These are phyloP conservation scores for Galaxea fascicularis DNA, from an alignment of 92 coral and sea anemone species.

Conservation along the genomic window DNA sequence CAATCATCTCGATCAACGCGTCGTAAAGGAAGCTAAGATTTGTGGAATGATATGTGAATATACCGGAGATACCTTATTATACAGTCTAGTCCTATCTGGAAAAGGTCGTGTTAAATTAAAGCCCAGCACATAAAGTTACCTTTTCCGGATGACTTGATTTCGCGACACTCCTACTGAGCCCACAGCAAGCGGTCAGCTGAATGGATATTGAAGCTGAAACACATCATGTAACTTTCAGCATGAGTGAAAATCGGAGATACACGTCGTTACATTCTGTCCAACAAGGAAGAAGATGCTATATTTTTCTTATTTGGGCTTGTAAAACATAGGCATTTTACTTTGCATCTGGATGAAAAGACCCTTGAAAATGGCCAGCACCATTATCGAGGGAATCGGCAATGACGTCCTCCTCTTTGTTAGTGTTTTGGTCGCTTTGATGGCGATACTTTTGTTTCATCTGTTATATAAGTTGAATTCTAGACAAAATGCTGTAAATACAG, in stretches of 20 bases:
- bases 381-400: slow-evolving; percentile 93
- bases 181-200: neutral
- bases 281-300: neutral
- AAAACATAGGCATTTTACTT: neutral
- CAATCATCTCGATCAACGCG: neutral
- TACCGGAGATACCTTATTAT: neutral
- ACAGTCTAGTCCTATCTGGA: neutral
- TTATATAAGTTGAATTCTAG: slow-evolving; percentile 9
- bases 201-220: neutral
- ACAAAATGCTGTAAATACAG: slow-evolving; percentile 1
- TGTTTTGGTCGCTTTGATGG: slow-evolving; percentile 31
- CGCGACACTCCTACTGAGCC: slow-evolving; percentile 21
- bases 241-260: too few species aligned
- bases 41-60: neutral
- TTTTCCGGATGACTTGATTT: neutral
- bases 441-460: slow-evolving; percentile 20
- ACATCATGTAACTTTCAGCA: neutral
- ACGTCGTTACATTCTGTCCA: neutral
- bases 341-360: neutral
- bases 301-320: neutral
- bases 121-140: too few species aligned
- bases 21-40: neutral
- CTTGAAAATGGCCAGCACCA: slow-evolving; percentile 48
- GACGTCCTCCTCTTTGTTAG: slow-evolving; percentile 77
- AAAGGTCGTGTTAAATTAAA: neutral